phyloP scores from a whole-genome alignment of 2,113 vertebrate genomes.

The Tonatia bakeri region DNA sequence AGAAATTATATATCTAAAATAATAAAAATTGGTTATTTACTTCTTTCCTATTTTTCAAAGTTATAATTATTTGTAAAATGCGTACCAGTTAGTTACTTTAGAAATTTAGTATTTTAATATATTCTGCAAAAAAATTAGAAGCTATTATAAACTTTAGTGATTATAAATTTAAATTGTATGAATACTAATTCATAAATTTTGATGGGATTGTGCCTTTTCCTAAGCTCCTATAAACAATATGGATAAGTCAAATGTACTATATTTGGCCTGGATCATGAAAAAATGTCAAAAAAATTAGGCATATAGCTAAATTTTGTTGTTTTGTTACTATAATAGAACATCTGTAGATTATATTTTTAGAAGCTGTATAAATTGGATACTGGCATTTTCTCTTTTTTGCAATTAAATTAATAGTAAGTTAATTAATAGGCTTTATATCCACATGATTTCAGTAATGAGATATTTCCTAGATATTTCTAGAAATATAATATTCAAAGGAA shows the following conservation, averaged over 20 bases:
- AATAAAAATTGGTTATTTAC: not conserved
- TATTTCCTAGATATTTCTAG: not conserved
- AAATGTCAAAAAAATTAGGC: not conserved
- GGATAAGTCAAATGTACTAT: not conserved
- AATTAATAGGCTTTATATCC: not conserved
- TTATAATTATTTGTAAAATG: not conserved
- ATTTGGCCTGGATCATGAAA: not conserved
- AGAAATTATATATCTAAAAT: not conserved
- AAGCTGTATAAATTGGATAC: not conserved
- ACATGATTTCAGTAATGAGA: not conserved
- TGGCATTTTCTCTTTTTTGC: not conserved
- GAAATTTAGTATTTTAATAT: not conserved
- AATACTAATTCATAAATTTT: not conserved
- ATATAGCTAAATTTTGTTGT: not conserved
- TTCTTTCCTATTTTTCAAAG: not conserved
- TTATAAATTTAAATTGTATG: not conserved
- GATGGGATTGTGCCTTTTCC: not conserved
- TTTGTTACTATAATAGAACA: not conserved
- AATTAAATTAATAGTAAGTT: not conserved
- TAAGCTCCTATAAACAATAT: not conserved
- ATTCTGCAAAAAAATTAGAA: not conserved
- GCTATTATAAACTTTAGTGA: not conserved
- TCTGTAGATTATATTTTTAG: not conserved
- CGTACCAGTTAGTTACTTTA: not conserved
- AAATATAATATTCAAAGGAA: slow-evolving; percentile 12